Conservation (phyloP, 2,888 invertebrate genomes). For the Halocaridina rubra region DNA sequence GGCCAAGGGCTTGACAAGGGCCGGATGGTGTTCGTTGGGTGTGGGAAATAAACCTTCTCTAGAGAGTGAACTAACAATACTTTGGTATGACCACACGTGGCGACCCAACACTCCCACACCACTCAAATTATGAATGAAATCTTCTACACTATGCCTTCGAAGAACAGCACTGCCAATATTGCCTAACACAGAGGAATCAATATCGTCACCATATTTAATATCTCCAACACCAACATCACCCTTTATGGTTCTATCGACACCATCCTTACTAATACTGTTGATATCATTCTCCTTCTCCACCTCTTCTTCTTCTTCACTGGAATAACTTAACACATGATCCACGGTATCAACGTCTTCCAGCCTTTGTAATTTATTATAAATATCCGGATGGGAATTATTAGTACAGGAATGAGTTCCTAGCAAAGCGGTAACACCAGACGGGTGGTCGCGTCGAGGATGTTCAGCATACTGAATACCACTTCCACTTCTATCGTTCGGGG, state of each 20-base stretch:
- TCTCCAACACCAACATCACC: not conserved
- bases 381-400: constrained; percentile 48
- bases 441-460: not conserved
- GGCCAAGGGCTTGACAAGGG: constrained; percentile 36
- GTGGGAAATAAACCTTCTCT: constrained; percentile 41
- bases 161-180: not conserved
- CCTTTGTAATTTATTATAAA: constrained; percentile 18
- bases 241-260: not conserved
- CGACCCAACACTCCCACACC: constrained; percentile 25
- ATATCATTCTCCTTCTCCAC: not conserved
- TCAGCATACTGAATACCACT: not conserved
- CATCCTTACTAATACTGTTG: not conserved
- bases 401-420: constrained; percentile 40
- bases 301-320: not conserved
- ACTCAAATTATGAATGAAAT: not conserved
- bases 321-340: not conserved
- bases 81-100: constrained; percentile 52
- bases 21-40: constrained; percentile 48
- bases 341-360: not conserved
- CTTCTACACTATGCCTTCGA: constrained; percentile 36
- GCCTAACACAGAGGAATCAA: not conserved
- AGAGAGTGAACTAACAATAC: constrained; percentile 44
- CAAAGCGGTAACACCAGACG: not conserved
- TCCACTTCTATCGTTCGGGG: not conserved
- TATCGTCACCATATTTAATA: not conserved